Conservation (phyloP, 1,140 invertebrate species). For the Drosophila arizonae region DNA sequence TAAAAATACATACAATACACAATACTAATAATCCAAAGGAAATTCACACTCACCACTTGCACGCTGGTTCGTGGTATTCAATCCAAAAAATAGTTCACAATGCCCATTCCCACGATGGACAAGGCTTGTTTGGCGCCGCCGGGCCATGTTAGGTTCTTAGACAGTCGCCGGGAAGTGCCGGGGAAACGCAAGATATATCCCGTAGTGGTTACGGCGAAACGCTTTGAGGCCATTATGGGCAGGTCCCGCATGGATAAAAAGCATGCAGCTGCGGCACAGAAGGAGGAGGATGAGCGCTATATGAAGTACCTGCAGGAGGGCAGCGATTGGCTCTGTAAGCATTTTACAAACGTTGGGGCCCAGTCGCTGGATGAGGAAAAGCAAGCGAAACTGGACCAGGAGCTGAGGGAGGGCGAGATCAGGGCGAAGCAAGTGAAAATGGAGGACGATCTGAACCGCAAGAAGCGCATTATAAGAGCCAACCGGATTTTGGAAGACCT, state of each 20-base stretch:
- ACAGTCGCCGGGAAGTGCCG: not conserved
- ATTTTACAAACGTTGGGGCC: slow-evolving; percentile 46
- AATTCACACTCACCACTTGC: too few relatives aligned
- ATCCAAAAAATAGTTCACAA: not conserved
- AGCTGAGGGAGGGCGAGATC: slow-evolving; percentile 15
- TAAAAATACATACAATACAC: slow-evolving; percentile 1
- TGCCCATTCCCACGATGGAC: not conserved
- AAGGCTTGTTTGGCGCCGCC: not conserved
- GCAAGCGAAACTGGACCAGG: slow-evolving; percentile 18
- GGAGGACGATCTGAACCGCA: slow-evolving; percentile 40
- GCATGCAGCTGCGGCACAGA: slow-evolving; percentile 26
- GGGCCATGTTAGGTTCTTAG: slow-evolving; percentile 16
- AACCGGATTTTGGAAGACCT: slow-evolving; percentile 46
- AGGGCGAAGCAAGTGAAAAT: slow-evolving; percentile 11
- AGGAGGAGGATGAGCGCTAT: slow-evolving; percentile 54
- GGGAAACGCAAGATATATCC: slow-evolving; percentile 28
- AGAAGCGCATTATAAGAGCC: slow-evolving; percentile 52
- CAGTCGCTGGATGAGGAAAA: slow-evolving; percentile 10
- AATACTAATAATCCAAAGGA: not conserved
- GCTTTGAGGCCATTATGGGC: slow-evolving; percentile 46
- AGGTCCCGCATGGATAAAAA: slow-evolving; percentile 40
- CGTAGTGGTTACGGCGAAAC: slow-evolving; percentile 57
- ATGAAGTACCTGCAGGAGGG: slow-evolving; percentile 66
- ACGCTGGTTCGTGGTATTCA: too few relatives aligned
- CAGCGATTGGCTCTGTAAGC: slow-evolving; percentile 51